Base-by-base conservation (phyloP, 2,797 vertebrate species). In the Sebastes hopkinsi region DNA sequence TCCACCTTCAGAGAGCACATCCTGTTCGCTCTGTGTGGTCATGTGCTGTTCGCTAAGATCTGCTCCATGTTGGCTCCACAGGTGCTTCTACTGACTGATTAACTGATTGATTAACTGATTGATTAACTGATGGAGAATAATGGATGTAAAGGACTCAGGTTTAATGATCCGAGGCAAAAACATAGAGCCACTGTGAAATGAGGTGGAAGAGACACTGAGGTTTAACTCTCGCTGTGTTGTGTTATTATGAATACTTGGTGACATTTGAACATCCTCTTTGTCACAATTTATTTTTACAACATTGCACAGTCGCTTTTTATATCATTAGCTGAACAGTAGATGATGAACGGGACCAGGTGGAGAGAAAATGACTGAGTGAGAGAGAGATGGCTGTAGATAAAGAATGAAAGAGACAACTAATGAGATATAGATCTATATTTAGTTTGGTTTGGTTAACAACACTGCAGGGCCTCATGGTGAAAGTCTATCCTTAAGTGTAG, bases 1-100 rank as follows among this genome's bases (percentile, higher is more conserved):
- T 97, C 96, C 66, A 97, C 96, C 0, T 99, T 97, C 94, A 95
- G 97, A 59, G 96, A 95, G 2, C 70, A 97, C 94, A 99, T 99
- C 88, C 23, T 99, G 82, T 99, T 99, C 0, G 97, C 97, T 29
- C 96, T 99, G 50, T 96, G 97, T 0, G 99, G 99, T 9, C 99
- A 99, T 0, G 94, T 99, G 77, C 95, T 99, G 58, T 99, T 99
- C 0, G 97, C 95, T 79, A 99, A 99, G 94, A 95, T 99, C 92
- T 97, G 97, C 95, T 96, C 98, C 29, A 96, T 99, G 97, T 77
- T 95, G 0, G 92, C 96, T 76, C 97, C 97, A 2, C 97, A 99
- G 98, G 99, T 99, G 92, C 90, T 93, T 79, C 14, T 2, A 56
- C 69, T 58, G 36, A 71, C 8, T 42, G 27, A 75, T 50, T 50